A percentile compares a stretch with the other conserved stretches of the same genome.
phyloP scores from a whole-genome alignment of 2,113 vertebrate genomes.

The Atlantisia rogersi region DNA sequence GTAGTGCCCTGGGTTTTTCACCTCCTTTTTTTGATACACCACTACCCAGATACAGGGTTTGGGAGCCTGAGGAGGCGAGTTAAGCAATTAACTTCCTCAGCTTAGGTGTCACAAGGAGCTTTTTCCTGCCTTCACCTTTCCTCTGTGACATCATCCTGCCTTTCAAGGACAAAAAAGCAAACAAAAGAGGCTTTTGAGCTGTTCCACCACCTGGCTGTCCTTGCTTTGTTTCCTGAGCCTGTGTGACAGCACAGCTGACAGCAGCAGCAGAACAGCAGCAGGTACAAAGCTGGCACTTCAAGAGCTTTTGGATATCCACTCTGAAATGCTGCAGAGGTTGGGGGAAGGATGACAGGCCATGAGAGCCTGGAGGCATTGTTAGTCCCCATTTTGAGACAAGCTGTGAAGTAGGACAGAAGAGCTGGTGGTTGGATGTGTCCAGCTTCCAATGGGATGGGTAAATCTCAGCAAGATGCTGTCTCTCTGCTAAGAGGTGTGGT shows the following conservation, averaged over 20 bases:
- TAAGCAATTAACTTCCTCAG: neutral
- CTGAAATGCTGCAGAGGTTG: accelerated
- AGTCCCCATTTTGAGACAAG: neutral
- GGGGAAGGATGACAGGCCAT: accelerated
- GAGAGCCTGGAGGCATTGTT: neutral
- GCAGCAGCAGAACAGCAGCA: neutral
- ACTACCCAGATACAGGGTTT: neutral
- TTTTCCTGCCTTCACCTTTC: neutral
- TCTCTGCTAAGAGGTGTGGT: neutral
- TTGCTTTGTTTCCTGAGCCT: constrained; percentile 26
- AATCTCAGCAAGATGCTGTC: neutral
- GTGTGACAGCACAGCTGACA: constrained; percentile 17
- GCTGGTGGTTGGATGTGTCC: neutral
- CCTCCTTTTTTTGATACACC: neutral
- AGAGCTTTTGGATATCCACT: neutral
- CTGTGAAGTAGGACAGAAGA: neutral
- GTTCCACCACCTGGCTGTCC: neutral
- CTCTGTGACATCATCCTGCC: neutral
- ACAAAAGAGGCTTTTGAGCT: constrained; percentile 12
- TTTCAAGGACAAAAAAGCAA: neutral
- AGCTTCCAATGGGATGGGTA: neutral
- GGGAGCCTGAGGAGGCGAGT: accelerated
- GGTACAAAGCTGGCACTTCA: neutral
- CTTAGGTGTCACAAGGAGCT: neutral
- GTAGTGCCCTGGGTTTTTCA: neutral